phyloP scores from a whole-genome alignment of 2,888 invertebrate species.

The Eustalomyia histrio region DNA sequence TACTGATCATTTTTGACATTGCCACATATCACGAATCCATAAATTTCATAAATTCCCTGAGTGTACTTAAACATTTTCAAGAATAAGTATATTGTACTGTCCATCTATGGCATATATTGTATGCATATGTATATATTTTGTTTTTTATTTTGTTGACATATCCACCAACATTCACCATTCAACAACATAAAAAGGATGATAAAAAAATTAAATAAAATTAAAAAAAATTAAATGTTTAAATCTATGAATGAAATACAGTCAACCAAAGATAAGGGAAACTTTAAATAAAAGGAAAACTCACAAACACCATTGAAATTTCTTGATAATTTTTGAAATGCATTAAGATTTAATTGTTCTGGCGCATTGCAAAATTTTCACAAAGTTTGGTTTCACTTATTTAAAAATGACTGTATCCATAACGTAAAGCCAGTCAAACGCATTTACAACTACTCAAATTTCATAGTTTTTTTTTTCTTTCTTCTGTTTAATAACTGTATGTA shows the following conservation, averaged over 20 bases:
- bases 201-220: slow-evolving; percentile 11
- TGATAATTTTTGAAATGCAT: too few relatives aligned
- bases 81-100: too few relatives aligned
- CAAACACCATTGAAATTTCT: not conserved
- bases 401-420: too few relatives aligned
- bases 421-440: too few relatives aligned
- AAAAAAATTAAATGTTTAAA: slow-evolving; percentile 40
- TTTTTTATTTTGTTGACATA: slow-evolving; percentile 51
- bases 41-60: too few relatives aligned
- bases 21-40: too few relatives aligned
- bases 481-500: not conserved
- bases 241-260: slow-evolving; percentile 47
- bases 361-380: too few relatives aligned
- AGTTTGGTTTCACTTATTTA: too few relatives aligned
- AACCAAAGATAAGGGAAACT: not conserved
- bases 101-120: not conserved
- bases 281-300: not conserved
- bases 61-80: too few relatives aligned
- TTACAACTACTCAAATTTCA: not conserved
- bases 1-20: too few relatives aligned
- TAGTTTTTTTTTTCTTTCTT: not conserved
- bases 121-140: not conserved
- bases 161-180: slow-evolving; percentile 50
- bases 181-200: slow-evolving; percentile 42
- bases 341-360: too few relatives aligned